Base-by-base conservation (phyloP, 2,113 vertebrate species). In the Chunga burmeisteri region DNA sequence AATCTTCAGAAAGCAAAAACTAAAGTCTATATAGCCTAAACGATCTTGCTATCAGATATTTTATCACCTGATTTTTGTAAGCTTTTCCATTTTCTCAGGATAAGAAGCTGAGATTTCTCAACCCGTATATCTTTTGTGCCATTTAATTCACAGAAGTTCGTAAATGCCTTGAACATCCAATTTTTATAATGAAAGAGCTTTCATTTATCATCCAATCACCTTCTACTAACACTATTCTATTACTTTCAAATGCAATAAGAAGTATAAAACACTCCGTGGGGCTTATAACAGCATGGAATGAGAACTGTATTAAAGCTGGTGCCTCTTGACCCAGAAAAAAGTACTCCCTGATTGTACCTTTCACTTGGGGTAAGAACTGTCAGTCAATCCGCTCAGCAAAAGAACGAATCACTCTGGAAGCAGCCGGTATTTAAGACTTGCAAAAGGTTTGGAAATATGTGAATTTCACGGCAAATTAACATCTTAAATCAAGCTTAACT, bases 311-410 rank as follows among this genome's bases (percentile, higher is more conserved):
- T 95, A 94, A 61, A 94, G 68, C 78, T 62, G 65, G 47, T 94
- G 78, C 46, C 94, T 94, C 88, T 44, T 93, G 91, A 93, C 67
- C 70, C 91, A 88, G 86, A 74, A 72, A 88, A 95, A 95, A 90
- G 52, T n/a, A 66, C 27, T 87, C 62, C 78, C 89, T 86, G 90
- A 90, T 75, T 84, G 55, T 73, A 94, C 77, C 92, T 96, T 85
- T 79, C 67, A 73, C 78, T 65, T 12, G 1, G 42, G 36, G 30
- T 84, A 90, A 73, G 81, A 90, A 47, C 61, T 78, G 53, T 85
- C 92, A 81, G 40, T 66, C 87, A 81, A 81, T 49, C 52, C 1
- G 25, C 73, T 95, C 89, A 56, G 55, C 79, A 78, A 47, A 83
- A 91, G 49, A 90, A 62, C 32, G 30, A 56, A 59, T 71, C 25